These are phyloP conservation scores for Sarcophilus harrisii DNA, from an alignment of 2,797 vertebrate genomes.

Conservation along the genomic window DNA sequence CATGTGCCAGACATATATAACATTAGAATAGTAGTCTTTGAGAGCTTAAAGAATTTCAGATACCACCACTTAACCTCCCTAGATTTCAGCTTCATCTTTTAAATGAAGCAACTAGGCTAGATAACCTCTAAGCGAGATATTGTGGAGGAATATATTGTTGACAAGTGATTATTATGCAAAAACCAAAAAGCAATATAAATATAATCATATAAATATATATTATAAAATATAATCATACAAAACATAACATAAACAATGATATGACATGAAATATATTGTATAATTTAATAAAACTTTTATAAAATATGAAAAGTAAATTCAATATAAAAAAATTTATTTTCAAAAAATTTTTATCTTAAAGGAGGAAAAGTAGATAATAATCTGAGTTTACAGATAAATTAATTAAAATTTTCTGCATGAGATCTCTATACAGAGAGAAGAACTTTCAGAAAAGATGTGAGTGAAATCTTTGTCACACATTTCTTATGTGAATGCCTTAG, in stretches of 20 bases:
- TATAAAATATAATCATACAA: too few relatives aligned
- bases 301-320: too few relatives aligned
- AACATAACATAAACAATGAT: too few relatives aligned
- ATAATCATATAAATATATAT: too few relatives aligned
- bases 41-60: conserved; percentile 14
- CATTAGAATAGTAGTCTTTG: conserved; percentile 32
- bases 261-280: too few relatives aligned
- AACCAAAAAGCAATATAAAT: not conserved
- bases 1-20: not conserved
- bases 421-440: too few relatives aligned
- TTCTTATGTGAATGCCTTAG: not conserved
- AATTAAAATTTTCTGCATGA: not conserved
- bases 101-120: conserved; percentile 8
- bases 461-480: not conserved
- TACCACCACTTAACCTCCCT: not conserved
- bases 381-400: not conserved
- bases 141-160: not conserved
- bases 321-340: not conserved
- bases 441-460: not conserved
- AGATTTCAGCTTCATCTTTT: not conserved
- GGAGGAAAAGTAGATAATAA: not conserved
- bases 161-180: not conserved
- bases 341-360: not conserved
- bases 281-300: too few relatives aligned
- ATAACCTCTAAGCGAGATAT: not conserved